These are phyloP conservation scores for Eidolon dupreanum DNA, from an alignment of 2,797 vertebrate genomes.

Conservation along the genomic window DNA sequence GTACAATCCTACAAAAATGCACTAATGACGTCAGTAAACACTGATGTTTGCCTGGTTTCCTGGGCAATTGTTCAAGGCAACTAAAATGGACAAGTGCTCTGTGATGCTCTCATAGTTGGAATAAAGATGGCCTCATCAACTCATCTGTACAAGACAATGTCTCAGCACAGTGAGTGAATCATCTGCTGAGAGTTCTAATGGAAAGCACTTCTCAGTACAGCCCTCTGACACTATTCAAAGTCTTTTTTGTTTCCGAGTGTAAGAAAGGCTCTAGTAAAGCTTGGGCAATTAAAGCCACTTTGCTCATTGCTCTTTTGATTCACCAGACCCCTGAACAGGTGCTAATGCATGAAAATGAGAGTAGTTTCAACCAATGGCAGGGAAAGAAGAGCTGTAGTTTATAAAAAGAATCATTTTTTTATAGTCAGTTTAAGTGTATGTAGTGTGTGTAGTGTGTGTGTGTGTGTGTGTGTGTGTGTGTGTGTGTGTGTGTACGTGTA, in stretches of 20 bases:
- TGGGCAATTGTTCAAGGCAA: slow-evolving; percentile 78
- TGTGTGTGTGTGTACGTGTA: neutral
- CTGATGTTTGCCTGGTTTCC: slow-evolving; percentile 55
- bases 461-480: neutral
- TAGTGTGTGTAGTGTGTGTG: neutral
- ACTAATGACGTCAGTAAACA: slow-evolving; percentile 53
- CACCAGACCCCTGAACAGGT: slow-evolving; percentile 83
- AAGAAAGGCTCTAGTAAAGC: slow-evolving; percentile 85
- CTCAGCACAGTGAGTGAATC: slow-evolving; percentile 82
- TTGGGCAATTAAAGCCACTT: slow-evolving; percentile 88
- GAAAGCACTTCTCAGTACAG: slow-evolving; percentile 85
- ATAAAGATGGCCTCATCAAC: slow-evolving; percentile 86
- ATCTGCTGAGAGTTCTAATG: slow-evolving; percentile 84
- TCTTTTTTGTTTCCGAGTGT: slow-evolving; percentile 86
- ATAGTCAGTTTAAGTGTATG: slow-evolving; percentile 70
- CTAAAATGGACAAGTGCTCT: slow-evolving; percentile 84
- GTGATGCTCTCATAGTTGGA: slow-evolving; percentile 84
- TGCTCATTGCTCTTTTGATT: slow-evolving; percentile 89
- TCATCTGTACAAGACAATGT: slow-evolving; percentile 88
- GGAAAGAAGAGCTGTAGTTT: slow-evolving; percentile 68
- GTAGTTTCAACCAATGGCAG: slow-evolving; percentile 79
- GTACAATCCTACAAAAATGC: slow-evolving; percentile 51
- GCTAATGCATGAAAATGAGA: slow-evolving; percentile 86
- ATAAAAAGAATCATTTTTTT: slow-evolving; percentile 81
- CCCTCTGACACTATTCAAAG: slow-evolving; percentile 84